Conservation (phyloP, 2,888 invertebrate genomes). For the Kryphioiulus occultus region DNA sequence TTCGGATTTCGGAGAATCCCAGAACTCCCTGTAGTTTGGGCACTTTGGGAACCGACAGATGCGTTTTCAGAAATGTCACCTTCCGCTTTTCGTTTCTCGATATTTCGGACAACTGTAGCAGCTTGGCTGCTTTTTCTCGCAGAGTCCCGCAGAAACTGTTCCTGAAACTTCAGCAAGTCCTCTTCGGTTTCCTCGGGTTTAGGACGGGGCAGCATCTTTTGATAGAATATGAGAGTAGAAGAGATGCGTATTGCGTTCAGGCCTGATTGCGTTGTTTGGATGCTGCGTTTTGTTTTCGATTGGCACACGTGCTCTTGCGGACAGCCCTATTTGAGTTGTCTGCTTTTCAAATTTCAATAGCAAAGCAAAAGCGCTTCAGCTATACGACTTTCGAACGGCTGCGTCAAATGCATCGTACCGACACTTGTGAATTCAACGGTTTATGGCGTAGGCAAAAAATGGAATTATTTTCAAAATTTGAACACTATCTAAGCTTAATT, state of each 20-base stretch:
- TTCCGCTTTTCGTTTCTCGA: conserved; percentile 38
- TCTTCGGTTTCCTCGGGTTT: conserved; percentile 46
- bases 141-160: conserved; percentile 14
- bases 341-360: background rate
- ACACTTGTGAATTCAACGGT: no score
- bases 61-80: background rate
- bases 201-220: conserved; percentile 20
- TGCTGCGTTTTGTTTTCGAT: background rate
- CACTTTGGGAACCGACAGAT: background rate
- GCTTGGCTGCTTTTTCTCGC: background rate
- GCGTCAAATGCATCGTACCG: no score
- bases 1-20: background rate
- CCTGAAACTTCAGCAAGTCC: conserved; percentile 46
- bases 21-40: background rate
- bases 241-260: no score
- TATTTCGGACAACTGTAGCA: background rate
- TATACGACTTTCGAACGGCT: no score
- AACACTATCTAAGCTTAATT: no score
- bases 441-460: no score
- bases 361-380: no score
- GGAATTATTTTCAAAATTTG: no score
- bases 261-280: no score
- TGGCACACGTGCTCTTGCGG: background rate
- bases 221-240: background rate
- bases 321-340: background rate